Base-by-base conservation (phyloP, 92 coral and sea anemone species). In the Umimayanthus kanabou region DNA sequence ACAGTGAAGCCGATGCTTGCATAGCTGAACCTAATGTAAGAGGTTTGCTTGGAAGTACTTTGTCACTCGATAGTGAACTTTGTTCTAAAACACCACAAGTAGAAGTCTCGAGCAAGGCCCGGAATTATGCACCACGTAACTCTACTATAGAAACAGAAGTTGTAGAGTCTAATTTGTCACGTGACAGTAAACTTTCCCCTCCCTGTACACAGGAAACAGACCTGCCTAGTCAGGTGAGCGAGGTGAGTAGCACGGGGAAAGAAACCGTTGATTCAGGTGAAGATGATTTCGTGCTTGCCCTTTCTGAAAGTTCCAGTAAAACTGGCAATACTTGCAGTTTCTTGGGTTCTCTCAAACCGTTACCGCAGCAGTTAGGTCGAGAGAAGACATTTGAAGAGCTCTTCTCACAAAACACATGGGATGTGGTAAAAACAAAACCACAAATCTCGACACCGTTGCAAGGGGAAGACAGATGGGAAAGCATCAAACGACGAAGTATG, bases 281-380 rank as follows among this genome's bases (percentile, higher is more conserved):
- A 20, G 72, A 58, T 16, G 72, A 30, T 8, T 80, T 80, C 16
- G 14, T 55, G 6, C 84, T 55, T 16, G 84, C 49, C 39, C 72
- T 57, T 29, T 80, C 84, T 30, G 50, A 39, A 28, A 79, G 67
- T 26, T 28, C 79, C 29, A 76, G 80, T 76, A 58, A 43, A 22
- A 16, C 29, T 76, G 55, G 30, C 11, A 40, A 30, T 76, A 16
- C 80, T 6, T 42, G 49, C 3, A 75, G 79, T 39, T 7, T 39
- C 11, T 23, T 23, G 11, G 37, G 15, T 76, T 42, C 43, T 10
- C 55, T 39, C 7, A 9, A 15, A 40, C 18, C 53, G 22, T n/a
- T 76, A 42, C 73, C 43, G 2, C 71, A 1, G 30, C 22, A 80
- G 15, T 0, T 25, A 4, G 23, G 25, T 22, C 43, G 25, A 20